Conservation (phyloP, 2,888 invertebrate genomes). For the Thecophora atra region DNA sequence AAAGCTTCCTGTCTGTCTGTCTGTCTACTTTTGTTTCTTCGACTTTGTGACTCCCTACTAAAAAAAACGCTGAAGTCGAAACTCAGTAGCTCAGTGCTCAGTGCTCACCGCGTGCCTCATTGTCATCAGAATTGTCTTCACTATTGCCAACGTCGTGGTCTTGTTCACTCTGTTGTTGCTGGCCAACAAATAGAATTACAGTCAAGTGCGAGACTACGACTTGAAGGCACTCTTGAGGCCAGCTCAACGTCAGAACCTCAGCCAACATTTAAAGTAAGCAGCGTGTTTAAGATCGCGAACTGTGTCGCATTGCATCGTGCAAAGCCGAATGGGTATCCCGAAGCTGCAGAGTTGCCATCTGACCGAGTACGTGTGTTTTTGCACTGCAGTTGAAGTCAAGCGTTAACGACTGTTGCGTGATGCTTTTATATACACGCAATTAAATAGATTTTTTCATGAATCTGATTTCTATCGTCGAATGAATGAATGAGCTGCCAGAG, state of each 20-base stretch:
- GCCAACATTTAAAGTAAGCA: background rate
- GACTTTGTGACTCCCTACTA: background rate
- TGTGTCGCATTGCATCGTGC: background rate
- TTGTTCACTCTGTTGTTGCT: background rate
- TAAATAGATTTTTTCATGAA: background rate
- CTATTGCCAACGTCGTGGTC: too few relatives aligned
- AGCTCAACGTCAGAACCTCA: background rate
- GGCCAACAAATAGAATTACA: slow-evolving; percentile 3
- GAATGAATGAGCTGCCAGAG: background rate
- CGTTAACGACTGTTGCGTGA: background rate
- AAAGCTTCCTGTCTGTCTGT: background rate
- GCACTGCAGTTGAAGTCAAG: background rate
- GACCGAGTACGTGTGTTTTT: background rate
- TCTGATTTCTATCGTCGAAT: background rate
- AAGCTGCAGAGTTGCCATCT: background rate
- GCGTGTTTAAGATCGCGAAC: background rate
- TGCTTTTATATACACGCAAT: background rate
- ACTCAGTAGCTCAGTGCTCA: background rate
- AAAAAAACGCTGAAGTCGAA: background rate
- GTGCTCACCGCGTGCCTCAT: too few relatives aligned
- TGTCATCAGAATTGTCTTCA: too few relatives aligned
- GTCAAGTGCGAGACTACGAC: background rate
- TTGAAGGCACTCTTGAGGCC: background rate
- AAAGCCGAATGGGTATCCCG: background rate
- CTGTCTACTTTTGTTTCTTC: background rate